These are phyloP conservation scores for Tanypteryx hageni DNA, from an alignment of 2,888 invertebrate species.

Conservation along the genomic window DNA sequence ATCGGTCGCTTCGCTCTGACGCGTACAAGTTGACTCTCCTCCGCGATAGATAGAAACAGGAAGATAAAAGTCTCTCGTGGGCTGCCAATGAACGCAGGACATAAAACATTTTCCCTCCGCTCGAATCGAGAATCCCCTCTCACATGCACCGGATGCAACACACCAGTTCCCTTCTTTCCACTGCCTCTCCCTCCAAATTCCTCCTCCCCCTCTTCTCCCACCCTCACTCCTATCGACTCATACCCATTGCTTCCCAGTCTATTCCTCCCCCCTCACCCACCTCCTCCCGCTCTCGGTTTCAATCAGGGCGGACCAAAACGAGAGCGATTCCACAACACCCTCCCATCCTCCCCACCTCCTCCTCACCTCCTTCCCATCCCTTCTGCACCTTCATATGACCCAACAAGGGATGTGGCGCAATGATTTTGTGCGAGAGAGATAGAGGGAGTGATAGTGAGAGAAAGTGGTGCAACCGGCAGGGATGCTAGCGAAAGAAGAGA, in stretches of 20 bases:
- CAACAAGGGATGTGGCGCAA: slow-evolving; percentile 14
- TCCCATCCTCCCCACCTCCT: too few relatives aligned
- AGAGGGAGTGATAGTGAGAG: background rate
- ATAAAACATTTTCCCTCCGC: background rate
- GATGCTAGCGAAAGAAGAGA: background rate
- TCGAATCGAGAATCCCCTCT: too few relatives aligned
- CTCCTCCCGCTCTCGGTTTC: background rate
- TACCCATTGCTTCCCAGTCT: background rate
- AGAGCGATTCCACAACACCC: too few relatives aligned
- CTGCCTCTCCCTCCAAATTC: too few relatives aligned
- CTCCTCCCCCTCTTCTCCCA: background rate
- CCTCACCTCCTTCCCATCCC: too few relatives aligned
- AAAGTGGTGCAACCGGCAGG: background rate
- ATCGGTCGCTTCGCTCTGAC: background rate
- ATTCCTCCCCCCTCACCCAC: background rate
- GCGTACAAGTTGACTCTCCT: background rate
- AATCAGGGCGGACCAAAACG: background rate
- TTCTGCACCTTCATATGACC: slow-evolving; percentile 2
- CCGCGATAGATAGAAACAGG: background rate
- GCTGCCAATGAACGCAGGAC: background rate
- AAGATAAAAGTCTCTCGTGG: background rate
- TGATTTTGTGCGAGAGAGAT: background rate
- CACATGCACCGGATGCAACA: too few relatives aligned
- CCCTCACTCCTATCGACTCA: background rate
- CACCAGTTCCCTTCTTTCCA: too few relatives aligned